Evolutionary conservation across 2,888 invertebrate species (phyloP).

Genomic region (Petrophora chlorosata): DNA sequence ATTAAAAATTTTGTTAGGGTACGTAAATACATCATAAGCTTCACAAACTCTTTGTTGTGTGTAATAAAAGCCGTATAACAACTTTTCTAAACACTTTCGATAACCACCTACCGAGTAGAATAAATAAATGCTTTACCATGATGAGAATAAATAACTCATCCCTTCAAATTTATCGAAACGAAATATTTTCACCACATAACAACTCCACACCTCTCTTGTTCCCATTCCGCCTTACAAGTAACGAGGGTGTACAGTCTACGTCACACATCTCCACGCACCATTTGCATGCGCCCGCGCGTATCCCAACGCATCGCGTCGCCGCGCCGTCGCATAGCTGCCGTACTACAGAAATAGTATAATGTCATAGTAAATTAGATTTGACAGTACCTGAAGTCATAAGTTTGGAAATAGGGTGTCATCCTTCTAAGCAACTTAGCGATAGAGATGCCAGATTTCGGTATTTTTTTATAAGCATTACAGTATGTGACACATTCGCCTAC

Average conservation of each 20-base stretch:
- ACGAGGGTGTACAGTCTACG: slow-evolving; percentile 65
- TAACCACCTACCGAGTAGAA: too few relatives aligned
- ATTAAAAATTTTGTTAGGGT: too few relatives aligned
- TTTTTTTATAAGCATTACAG: too few relatives aligned
- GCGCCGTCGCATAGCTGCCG: slow-evolving; percentile 38
- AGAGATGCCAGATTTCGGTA: too few relatives aligned
- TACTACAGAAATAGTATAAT: slow-evolving; percentile 76
- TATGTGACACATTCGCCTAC: too few relatives aligned
- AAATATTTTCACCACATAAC: slow-evolving; percentile 16
- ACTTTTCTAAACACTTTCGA: too few relatives aligned
- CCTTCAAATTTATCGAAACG: background rate
- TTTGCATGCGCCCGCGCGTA: slow-evolving; percentile 77
- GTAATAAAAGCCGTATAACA: too few relatives aligned
- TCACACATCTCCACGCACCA: slow-evolving; percentile 79
- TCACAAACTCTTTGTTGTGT: too few relatives aligned
- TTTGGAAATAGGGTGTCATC: too few relatives aligned
- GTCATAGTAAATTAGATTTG: slow-evolving; percentile 72
- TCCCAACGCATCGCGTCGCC: slow-evolving; percentile 65
- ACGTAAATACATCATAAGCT: too few relatives aligned
- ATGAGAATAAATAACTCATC: background rate
- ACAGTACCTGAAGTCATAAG: slow-evolving; percentile 5
- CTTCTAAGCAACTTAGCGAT: too few relatives aligned
- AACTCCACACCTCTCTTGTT: slow-evolving; percentile 46
- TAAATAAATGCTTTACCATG: too few relatives aligned
- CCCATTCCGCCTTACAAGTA: slow-evolving; percentile 42